Evolutionary conservation across 2,113 vertebrate species (phyloP), one percentile per base, ranked within the genome.

Genomic region (Jacana jacana): DNA sequence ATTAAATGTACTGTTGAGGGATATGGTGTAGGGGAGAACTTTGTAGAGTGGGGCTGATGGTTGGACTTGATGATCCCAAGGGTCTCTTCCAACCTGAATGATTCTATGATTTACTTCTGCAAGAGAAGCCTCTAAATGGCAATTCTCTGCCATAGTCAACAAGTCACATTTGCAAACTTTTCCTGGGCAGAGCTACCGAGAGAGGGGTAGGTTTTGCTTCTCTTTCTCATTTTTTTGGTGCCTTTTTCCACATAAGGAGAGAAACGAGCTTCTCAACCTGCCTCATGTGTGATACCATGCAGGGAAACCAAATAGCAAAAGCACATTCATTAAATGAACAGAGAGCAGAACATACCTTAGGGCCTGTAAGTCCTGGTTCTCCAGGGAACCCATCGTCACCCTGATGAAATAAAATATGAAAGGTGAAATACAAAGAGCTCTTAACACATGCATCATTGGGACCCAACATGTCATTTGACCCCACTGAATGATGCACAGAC

Each of bases 361-460:
- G 80, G 48, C 99, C 99, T 52, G 96, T 96, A 12, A 94, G 95
- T 68, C 99, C 99, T 91, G 98, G 97, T 35, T 98, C 97, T 81
- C 99, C 98, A 10, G 98, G 97, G 9, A 88, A 96, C 33, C 99
- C 99, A 13, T 98, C 98, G 58, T 99, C 98, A 61, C 99, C 99
- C 99, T 99, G 96, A 80, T 24, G 54, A 97, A 71, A 94, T 6
- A 91, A 89, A 48, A 91, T 2, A 81, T 1, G n/a, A 9, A 8
- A 58, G 27, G 30, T 55, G 35, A 89, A 64, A 84, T 8, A 55
- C 48, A 33, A 42, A 52, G 27, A 55, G 23, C 23, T 31, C 5
- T 10, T 10, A 58, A 64, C 4, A 5, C 19, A 14, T 2, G 13
- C 16, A 7, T 2, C 24, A 10, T 37, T 9, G 39, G 37, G 42